Conservation (phyloP, 2,113 vertebrate genomes). For the Actenoides lindsayi region DNA sequence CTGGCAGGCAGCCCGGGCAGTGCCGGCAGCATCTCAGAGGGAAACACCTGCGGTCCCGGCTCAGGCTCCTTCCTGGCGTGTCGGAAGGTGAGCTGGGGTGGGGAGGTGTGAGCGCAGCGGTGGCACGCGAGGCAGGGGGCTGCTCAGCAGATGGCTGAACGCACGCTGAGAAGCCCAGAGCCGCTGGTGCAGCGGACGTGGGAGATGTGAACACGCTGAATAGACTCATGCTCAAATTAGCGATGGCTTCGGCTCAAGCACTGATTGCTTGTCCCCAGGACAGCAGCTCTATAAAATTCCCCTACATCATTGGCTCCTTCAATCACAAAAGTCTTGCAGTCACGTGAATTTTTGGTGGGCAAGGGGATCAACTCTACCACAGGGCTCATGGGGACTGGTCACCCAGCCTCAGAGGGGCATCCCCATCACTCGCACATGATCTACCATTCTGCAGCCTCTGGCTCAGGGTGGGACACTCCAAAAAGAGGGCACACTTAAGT, state of each 20-base stretch:
- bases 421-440: fast-evolving
- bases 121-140: fast-evolving
- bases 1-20: neutral
- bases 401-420: neutral
- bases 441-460: neutral
- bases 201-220: neutral
- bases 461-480: neutral
- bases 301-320: fast-evolving
- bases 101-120: neutral
- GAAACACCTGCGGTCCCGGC: neutral
- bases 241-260: neutral
- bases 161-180: fast-evolving
- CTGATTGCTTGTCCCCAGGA: neutral
- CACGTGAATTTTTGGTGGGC: neutral
- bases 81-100: neutral
- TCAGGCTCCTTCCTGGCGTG: fast-evolving
- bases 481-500: neutral
- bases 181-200: neutral
- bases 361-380: neutral
- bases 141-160: neutral
- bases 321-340: neutral
- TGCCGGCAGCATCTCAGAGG: neutral
- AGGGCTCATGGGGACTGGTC: neutral
- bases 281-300: neutral
- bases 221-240: neutral